Conservation (phyloP, 2,888 invertebrate genomes). For the Serripes groenlandicus region DNA sequence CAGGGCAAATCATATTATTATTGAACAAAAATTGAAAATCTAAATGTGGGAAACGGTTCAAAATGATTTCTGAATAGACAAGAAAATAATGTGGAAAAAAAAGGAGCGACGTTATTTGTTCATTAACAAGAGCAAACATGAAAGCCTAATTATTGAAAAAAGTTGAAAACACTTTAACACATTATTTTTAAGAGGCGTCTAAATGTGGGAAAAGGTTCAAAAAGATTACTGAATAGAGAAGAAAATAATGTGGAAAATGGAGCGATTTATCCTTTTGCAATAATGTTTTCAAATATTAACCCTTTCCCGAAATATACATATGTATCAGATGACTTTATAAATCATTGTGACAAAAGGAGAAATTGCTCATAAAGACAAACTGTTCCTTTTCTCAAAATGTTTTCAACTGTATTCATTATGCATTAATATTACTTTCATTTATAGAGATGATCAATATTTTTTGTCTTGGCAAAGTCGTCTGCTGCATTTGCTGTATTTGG, state of each 20-base stretch:
- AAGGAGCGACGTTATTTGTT: no score
- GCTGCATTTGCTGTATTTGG: no score
- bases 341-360: neutral
- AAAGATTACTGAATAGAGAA: neutral
- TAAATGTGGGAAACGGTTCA: no score
- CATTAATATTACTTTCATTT: no score
- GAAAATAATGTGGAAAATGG: neutral
- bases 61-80: no score
- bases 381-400: neutral
- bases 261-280: neutral
- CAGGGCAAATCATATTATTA: no score
- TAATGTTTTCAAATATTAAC: neutral
- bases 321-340: neutral
- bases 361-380: neutral
- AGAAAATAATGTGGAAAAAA: no score
- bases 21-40: no score
- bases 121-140: neutral
- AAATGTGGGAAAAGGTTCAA: neutral
- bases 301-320: neutral
- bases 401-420: neutral
- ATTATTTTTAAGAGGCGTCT: no score
- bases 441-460: no score
- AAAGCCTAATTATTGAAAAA: neutral
- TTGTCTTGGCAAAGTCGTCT: no score
- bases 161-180: neutral